Percentiles rank a stretch among this genome's conserved stretches.
Evolutionary conservation across 37 sponge, comb jelly and placozoan species (phyloP).

Genomic region (Amphimedon queenslandica): DNA sequence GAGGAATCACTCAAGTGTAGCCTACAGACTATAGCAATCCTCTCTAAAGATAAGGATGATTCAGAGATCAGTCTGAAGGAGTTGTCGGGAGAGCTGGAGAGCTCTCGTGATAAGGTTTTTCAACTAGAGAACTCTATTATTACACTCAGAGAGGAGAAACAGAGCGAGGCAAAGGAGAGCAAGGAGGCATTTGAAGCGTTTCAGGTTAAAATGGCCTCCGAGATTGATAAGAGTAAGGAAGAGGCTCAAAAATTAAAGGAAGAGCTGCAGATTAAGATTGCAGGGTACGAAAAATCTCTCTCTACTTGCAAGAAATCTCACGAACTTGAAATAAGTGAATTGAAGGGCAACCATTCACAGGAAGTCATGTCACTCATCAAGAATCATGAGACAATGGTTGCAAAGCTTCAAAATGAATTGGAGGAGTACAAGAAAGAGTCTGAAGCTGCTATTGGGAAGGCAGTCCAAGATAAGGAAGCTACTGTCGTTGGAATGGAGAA

Average conservation of each 20-base stretch:
- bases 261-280: slow-evolving; percentile 6
- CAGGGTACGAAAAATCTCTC: slow-evolving; percentile 1
- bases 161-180: slow-evolving; percentile 13
- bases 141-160: slow-evolving; percentile 50
- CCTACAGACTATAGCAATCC: slow-evolving; percentile 2
- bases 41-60: background rate
- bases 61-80: too few relatives aligned
- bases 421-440: slow-evolving; percentile 5
- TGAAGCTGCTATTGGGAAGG: background rate
- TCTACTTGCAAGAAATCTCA: background rate
- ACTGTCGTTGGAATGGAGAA: slow-evolving; percentile 28
- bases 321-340: slow-evolving; percentile 1
- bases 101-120: background rate
- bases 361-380: slow-evolving; percentile 7
- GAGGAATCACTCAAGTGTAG: slow-evolving; percentile 21
- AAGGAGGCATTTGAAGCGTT: slow-evolving; percentile 5
- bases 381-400: slow-evolving; percentile 24
- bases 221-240: slow-evolving; percentile 20
- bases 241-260: slow-evolving; percentile 30
- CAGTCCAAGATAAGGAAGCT: slow-evolving; percentile 3
- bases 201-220: slow-evolving; percentile 20
- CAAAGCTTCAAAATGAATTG: slow-evolving; percentile 27
- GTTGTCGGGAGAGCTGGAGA: background rate
- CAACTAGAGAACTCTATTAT: slow-evolving; percentile 34
- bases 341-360: slow-evolving; percentile 1